Evolutionary conservation across 2,113 vertebrate species (phyloP).

Genomic region (Paracanthobrama guichenoti): DNA sequence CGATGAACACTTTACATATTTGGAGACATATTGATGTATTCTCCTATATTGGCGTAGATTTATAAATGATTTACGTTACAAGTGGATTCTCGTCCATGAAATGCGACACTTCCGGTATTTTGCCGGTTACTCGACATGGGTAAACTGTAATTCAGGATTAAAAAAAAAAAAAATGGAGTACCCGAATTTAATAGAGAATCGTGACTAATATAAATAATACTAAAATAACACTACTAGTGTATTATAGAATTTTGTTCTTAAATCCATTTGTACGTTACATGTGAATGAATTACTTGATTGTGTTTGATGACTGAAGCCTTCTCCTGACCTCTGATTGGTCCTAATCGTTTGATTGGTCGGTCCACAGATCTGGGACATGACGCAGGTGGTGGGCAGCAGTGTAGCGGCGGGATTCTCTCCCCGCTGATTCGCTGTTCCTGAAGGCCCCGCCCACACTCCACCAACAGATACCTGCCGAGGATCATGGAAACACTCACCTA

Average conservation of each 20-base stretch:
- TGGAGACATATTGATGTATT: no score
- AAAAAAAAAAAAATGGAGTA: no score
- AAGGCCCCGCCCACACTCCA: conserved; percentile 49
- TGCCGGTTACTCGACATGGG: no score
- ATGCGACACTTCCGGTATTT: no score
- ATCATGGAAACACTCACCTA: conserved; percentile 66
- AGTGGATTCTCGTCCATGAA: no score
- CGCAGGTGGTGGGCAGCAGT: conserved; percentile 92
- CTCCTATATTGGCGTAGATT: no score
- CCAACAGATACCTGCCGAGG: conserved; percentile 8
- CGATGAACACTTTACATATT: no score
- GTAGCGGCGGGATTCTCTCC: conserved; percentile 90
- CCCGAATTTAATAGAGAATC: no score
- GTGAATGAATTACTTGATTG: neutral
- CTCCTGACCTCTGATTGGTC: neutral
- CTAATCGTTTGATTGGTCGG: conserved; percentile 46
- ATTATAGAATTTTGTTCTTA: no score
- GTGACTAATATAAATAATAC: neutral
- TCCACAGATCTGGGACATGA: conserved; percentile 96
- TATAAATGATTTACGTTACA: no score
- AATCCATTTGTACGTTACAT: no score
- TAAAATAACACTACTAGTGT: neutral
- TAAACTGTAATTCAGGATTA: no score
- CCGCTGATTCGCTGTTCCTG: conserved; percentile 75
- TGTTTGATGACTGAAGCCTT: neutral